These are phyloP conservation scores for Rhabdornis inornatus DNA, from an alignment of 2,113 vertebrate genomes.

Conservation along the genomic window DNA sequence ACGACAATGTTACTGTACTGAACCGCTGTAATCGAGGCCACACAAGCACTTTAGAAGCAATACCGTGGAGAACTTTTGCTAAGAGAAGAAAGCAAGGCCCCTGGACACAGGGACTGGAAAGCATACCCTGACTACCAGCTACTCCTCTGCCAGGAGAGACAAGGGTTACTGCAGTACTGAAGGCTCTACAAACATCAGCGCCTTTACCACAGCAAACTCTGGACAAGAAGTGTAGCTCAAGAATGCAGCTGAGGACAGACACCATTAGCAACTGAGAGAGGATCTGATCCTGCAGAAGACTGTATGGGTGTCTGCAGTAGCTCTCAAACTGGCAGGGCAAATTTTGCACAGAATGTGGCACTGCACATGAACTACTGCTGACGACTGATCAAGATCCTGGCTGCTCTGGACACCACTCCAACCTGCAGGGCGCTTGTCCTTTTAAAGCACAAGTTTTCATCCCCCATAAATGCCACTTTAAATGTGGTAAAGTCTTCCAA, in stretches of 20 bases:
- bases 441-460: neutral
- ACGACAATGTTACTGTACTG: neutral
- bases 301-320: neutral
- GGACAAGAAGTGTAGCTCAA: neutral
- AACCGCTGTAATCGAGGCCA: neutral
- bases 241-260: neutral
- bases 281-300: neutral
- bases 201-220: neutral
- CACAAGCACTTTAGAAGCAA: neutral
- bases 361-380: neutral
- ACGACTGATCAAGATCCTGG: neutral
- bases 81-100: neutral
- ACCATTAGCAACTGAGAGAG: neutral
- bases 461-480: neutral
- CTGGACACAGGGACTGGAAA: neutral
- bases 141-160: neutral
- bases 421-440: neutral
- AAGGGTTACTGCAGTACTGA: neutral
- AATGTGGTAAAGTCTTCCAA: neutral
- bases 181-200: neutral
- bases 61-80: neutral
- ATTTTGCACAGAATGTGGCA: neutral
- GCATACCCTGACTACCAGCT: neutral
- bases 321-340: neutral
- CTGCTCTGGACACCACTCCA: neutral